phyloP scores from a whole-genome alignment of 2,888 invertebrate genomes.

The Timema podura region DNA sequence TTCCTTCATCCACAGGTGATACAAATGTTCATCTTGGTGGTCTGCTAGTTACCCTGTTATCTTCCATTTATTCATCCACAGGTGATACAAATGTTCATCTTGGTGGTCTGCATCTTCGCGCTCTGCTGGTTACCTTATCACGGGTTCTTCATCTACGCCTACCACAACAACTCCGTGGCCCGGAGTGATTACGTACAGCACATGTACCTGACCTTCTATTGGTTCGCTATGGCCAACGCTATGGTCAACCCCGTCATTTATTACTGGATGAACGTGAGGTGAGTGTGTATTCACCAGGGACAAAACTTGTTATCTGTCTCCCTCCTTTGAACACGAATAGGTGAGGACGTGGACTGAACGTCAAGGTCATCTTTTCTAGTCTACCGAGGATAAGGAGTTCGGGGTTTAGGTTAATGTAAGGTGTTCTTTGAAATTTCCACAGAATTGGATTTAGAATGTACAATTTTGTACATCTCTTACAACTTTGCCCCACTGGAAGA shows the following conservation, averaged over 20 bases:
- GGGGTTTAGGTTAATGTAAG: no score
- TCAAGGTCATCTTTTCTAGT: no score
- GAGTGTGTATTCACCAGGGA: constrained; percentile 10
- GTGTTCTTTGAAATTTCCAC: no score
- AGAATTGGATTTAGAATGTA: no score
- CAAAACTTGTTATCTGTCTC: neutral
- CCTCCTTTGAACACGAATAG: no score
- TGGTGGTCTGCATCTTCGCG: constrained; percentile 51
- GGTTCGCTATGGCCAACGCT: constrained; percentile 56
- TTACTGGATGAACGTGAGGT: constrained; percentile 53
- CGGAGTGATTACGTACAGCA: constrained; percentile 46
- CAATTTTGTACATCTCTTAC: no score
- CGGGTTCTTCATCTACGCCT: constrained; percentile 50
- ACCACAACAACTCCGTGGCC: constrained; percentile 41
- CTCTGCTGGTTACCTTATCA: constrained; percentile 56
- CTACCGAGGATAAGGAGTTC: no score
- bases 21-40: no score
- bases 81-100: constrained; percentile 54
- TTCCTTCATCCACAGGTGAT: no score
- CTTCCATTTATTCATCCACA: constrained; percentile 34
- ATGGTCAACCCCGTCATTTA: constrained; percentile 57
- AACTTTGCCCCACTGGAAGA: no score
- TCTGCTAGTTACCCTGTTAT: no score
- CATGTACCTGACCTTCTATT: constrained; percentile 51
- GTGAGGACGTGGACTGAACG: no score